Evolutionary conservation across 2,888 invertebrate genomes (phyloP).

Genomic region (Drosophila antonietae): DNA sequence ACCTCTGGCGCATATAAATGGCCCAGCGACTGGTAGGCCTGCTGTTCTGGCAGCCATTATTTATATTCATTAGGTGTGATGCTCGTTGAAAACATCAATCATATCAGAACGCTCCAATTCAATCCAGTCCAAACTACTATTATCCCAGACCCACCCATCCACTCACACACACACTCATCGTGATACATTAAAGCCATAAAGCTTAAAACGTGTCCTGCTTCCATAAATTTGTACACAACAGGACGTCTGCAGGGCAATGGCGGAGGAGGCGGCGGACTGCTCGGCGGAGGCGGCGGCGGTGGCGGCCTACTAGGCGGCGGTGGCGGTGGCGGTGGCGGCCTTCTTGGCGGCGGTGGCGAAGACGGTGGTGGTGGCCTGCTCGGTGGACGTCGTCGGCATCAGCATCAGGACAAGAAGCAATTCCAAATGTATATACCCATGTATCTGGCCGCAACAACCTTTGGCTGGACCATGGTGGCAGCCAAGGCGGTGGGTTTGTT

Average conservation of each 20-base stretch:
- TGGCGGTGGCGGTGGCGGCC: conserved; percentile 44
- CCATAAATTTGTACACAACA: conserved; percentile 35
- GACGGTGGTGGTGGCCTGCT: conserved; percentile 65
- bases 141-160: conserved; percentile 10
- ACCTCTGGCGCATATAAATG: conserved; percentile 51
- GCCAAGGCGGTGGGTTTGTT: conserved; percentile 87
- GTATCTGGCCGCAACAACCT: conserved; percentile 89
- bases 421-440: conserved; percentile 88
- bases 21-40: conserved; percentile 1
- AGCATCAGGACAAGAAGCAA: conserved; percentile 86
- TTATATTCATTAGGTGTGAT: conserved; percentile 61
- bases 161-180: not conserved
- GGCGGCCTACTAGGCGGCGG: conserved; percentile 49
- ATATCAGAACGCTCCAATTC: conserved; percentile 45
- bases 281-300: not conserved
- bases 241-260: conserved; percentile 70
- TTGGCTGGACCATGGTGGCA: conserved; percentile 87
- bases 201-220: conserved; percentile 66
- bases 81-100: conserved; percentile 68
- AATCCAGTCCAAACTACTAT: conserved; percentile 25
- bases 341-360: conserved; percentile 47
- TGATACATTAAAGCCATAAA: conserved; percentile 53
- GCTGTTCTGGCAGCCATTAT: conserved; percentile 43
- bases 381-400: conserved; percentile 65
- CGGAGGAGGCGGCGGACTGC: conserved; percentile 29